phyloP scores from a whole-genome alignment of 2,113 vertebrate genomes.

The Nyctibius bracteatus region DNA sequence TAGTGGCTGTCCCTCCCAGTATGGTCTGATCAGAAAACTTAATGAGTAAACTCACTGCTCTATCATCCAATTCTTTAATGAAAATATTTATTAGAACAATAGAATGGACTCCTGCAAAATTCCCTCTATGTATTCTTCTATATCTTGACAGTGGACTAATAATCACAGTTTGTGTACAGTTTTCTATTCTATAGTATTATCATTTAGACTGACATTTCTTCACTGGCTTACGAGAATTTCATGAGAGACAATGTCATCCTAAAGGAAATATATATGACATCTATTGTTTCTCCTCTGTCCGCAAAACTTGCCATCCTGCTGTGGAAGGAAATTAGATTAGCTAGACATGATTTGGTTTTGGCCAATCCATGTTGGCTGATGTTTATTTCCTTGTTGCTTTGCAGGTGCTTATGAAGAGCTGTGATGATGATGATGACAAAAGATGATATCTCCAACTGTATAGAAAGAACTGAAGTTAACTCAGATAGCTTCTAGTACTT shows the following conservation, averaged over 20 bases:
- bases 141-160: neutral
- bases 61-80: neutral
- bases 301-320: neutral
- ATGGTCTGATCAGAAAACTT: neutral
- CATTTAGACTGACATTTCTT: neutral
- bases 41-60: neutral
- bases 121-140: neutral
- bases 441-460: neutral
- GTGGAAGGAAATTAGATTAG: conserved; percentile 11
- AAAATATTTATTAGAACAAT: neutral
- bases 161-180: neutral
- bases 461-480: neutral
- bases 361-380: neutral
- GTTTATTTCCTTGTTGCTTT: neutral
- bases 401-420: neutral
- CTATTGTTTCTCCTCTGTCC: neutral
- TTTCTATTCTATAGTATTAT: neutral
- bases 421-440: no score
- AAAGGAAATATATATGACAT: neutral
- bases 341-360: neutral
- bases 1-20: neutral
- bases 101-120: neutral
- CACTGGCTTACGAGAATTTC: neutral
- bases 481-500: neutral
- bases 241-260: neutral